Conservation (phyloP, 2,797 vertebrate species). For the Steatocranus sp. region DNA sequence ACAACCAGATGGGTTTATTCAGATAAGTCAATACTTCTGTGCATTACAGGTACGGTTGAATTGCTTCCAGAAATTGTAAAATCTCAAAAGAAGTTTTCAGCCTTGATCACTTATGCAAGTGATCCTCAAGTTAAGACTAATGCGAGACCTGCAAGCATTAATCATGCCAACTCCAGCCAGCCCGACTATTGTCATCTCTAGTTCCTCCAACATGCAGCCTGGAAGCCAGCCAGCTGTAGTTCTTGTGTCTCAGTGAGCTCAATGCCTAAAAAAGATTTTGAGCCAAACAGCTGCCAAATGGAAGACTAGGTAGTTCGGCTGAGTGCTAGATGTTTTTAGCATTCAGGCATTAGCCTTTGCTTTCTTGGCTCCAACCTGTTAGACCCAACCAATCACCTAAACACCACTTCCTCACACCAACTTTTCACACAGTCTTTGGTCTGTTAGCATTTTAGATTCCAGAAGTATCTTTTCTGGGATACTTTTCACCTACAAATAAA, state of each 20-base stretch:
- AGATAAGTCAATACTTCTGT: neutral
- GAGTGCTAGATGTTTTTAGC: neutral
- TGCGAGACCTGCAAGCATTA: neutral
- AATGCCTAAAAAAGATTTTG: neutral
- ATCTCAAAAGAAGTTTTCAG: neutral
- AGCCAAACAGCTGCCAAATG: neutral
- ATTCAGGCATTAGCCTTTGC: neutral
- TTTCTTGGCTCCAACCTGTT: neutral
- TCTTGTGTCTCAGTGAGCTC: neutral
- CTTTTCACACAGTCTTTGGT: neutral
- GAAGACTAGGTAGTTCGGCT: neutral
- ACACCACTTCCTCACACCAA: neutral
- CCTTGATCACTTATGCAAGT: neutral
- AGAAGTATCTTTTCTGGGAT: neutral
- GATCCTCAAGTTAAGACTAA: neutral
- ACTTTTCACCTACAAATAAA: neutral
- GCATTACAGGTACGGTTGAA: neutral
- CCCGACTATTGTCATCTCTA: neutral
- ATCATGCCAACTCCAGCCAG: neutral
- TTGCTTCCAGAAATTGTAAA: neutral
- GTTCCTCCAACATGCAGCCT: neutral
- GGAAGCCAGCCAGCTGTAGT: neutral
- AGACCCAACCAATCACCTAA: neutral
- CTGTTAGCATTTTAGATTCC: neutral
- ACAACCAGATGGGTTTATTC: neutral